Evolutionary conservation across 2,888 invertebrate species (phyloP), one percentile per base, ranked within the genome.

Genomic region (Caenorhabditis wallacei): DNA sequence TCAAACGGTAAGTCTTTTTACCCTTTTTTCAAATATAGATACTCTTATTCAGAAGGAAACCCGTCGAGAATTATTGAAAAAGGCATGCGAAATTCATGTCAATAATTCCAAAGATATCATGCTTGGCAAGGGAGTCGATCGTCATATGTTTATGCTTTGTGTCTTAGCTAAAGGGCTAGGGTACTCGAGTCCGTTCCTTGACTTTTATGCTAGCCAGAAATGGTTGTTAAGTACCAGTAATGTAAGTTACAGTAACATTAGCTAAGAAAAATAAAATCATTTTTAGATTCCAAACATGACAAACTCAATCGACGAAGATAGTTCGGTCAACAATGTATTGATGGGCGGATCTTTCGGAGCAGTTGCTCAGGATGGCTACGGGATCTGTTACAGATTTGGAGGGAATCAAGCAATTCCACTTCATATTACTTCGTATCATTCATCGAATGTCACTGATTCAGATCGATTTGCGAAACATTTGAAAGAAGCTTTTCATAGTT

Each of bases 91-190:
- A n/a, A 72, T 84, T 13, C 93, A 93, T 87, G 92, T 94, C 4
- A 46, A 71, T 35, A 75, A 68, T 24, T 68, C 57, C 40, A 75
- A 75, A n/a, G 92, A 92, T 81, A 92, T 93, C 40, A 93, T 93
- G 93, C 92, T 92, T 11, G 93, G 93, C 3, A 81, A 85, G 13
- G 98, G 98, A 85, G 97, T 99, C 88, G 98, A 99, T 93, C 94
- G 99, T 63, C 98, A 99, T 93, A 94, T 99, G 48, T 99, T 99
- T 94, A 98, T 98, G 92, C 94, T 99, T 13, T 99, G 97, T 93
- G 97, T 99, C 37, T 95, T 99, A 63, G 97, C 97, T 69, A 82
- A 87, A 48, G 89, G 86, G 8, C 70, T 82, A 1, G 84, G 85
- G 46, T 84, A 82, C 40, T 70, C 79, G 0, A 87, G 87, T 20